A percentile compares a stretch with the other conserved stretches of the same genome.
phyloP scores from a whole-genome alignment of 1,140 invertebrate genomes.

The Neotoxoptera formosana region DNA sequence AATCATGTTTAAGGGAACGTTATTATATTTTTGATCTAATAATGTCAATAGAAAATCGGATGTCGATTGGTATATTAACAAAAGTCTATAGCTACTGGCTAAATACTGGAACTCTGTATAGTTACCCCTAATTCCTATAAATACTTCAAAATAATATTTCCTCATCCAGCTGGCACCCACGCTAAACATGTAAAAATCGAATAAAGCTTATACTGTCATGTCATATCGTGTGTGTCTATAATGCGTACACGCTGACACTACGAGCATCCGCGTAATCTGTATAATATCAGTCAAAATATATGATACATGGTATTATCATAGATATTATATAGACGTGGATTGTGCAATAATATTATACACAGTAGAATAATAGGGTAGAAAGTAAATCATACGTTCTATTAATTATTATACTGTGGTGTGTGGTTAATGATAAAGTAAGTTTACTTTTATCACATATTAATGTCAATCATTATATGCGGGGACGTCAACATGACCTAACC shows the following conservation, averaged over 20 bases:
- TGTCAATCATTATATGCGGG: not conserved
- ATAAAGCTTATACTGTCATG: not conserved
- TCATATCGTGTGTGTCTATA: not conserved
- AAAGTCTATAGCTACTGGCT: not conserved
- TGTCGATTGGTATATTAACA: not conserved
- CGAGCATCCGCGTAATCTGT: not conserved
- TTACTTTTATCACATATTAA: not conserved
- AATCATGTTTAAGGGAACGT: not conserved
- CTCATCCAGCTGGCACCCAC: not conserved
- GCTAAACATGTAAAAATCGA: not conserved
- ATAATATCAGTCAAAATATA: not conserved
- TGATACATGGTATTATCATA: not conserved
- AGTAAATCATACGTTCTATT: not conserved
- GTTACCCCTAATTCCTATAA: not conserved
- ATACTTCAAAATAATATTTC: not conserved
- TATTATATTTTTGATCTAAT: not conserved
- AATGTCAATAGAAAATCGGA: not conserved
- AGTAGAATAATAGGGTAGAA: not conserved
- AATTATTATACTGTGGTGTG: not conserved
- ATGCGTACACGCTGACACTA: not conserved
- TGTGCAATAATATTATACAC: not conserved
- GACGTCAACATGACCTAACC: not conserved
- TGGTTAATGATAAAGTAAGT: not conserved
- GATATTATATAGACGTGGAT: not conserved
- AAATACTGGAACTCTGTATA: not conserved